A percentile compares a stretch with the other conserved stretches of the same genome.
Conservation (phyloP, 2,888 invertebrate genomes). For the Aethes cnicana region DNA sequence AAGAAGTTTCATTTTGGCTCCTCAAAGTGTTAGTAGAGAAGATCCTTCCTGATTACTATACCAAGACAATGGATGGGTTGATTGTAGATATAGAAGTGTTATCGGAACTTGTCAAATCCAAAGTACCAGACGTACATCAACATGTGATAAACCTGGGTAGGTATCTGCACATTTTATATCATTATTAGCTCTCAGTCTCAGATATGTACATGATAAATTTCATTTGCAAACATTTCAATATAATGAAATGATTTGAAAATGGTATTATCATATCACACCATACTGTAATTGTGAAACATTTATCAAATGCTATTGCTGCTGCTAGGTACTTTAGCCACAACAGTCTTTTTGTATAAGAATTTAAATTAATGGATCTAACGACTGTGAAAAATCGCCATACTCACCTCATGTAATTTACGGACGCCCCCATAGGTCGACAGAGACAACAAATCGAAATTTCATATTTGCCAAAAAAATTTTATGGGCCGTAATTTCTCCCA, state of each 20-base stretch:
- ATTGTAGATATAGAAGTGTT: slow-evolving; percentile 94
- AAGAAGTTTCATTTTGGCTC: slow-evolving; percentile 96
- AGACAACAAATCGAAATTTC: too few species aligned
- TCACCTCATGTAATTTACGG: too few species aligned
- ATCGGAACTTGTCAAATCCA: slow-evolving; percentile 91
- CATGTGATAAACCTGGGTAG: slow-evolving; percentile 89
- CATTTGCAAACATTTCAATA: slow-evolving; percentile 10
- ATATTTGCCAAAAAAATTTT: too few species aligned
- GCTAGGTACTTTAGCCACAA: too few species aligned
- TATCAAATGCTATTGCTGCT: too few species aligned
- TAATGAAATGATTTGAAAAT: neutral
- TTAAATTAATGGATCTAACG: too few species aligned
- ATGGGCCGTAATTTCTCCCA: too few species aligned
- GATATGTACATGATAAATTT: slow-evolving; percentile 20
- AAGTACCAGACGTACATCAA: slow-evolving; percentile 90
- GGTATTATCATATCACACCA: slow-evolving; percentile 3
- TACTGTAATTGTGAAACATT: too few species aligned
- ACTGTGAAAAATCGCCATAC: too few species aligned
- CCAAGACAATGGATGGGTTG: slow-evolving; percentile 93
- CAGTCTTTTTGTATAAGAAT: too few species aligned
- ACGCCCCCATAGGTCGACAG: too few species aligned
- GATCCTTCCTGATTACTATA: slow-evolving; percentile 94
- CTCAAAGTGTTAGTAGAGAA: slow-evolving; percentile 93
- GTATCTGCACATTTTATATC: slow-evolving; percentile 33
- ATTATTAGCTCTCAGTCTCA: slow-evolving; percentile 12